A percentile compares a stretch with the other conserved stretches of the same genome.
Conservation (phyloP, 2,113 vertebrate genomes). For the Rhinogobius similis region DNA sequence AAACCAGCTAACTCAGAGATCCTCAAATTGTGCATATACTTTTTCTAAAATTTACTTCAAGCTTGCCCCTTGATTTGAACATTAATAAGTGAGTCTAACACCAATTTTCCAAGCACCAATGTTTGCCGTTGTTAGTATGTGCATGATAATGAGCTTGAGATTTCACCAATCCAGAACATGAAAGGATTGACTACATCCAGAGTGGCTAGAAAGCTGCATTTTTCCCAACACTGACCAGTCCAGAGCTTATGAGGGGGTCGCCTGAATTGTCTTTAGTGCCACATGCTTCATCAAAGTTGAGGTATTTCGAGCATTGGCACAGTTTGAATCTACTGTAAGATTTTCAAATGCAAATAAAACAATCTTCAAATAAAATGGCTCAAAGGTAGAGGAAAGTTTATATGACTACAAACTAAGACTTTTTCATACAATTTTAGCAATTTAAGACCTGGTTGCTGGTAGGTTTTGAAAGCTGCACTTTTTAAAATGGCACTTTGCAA, state of each 20-base stretch:
- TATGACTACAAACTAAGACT: conserved; percentile 50
- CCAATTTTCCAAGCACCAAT: conserved; percentile 23
- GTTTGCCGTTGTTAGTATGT: conserved; percentile 24
- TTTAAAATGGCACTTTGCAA: conserved; percentile 78
- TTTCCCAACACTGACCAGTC: conserved; percentile 60
- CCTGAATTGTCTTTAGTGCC: conserved; percentile 64
- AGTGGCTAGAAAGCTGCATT: conserved; percentile 63
- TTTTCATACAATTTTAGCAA: conserved; percentile 50
- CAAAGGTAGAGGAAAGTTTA: conserved; percentile 44
- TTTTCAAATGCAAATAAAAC: conserved; percentile 48
- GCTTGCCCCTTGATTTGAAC: neutral
- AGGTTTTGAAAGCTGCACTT: conserved; percentile 78
- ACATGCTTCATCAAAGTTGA: conserved; percentile 65
- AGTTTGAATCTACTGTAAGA: conserved; percentile 64
- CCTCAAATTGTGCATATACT: neutral
- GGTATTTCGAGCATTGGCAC: conserved; percentile 81
- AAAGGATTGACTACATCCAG: conserved; percentile 45
- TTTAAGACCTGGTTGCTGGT: conserved; percentile 74
- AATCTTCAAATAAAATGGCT: conserved; percentile 33
- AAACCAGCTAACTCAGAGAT: neutral
- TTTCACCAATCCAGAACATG: conserved; percentile 39
- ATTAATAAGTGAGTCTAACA: conserved; percentile 2
- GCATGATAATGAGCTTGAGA: conserved; percentile 38
- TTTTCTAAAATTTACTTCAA: neutral
- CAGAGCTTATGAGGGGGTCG: conserved; percentile 59